Percentiles rank a stretch among this genome's conserved stretches.
These are phyloP conservation scores for Drosophila sp. DNA, from an alignment of 1,140 invertebrate genomes.

Conservation along the genomic window DNA sequence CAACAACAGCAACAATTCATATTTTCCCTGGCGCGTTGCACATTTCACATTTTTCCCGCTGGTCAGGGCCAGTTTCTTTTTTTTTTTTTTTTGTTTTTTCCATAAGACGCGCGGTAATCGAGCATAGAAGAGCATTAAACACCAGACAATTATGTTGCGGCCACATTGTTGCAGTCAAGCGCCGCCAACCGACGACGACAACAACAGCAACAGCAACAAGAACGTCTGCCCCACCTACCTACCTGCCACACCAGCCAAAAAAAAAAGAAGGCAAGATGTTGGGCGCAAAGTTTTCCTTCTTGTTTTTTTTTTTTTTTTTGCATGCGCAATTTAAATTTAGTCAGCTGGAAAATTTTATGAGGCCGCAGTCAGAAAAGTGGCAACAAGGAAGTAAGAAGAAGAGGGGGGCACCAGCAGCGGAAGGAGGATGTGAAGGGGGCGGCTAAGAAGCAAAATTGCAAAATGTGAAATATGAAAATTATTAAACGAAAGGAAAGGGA, in stretches of 20 bases:
- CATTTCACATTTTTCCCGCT: slow-evolving; percentile 21
- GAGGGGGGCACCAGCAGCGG: slow-evolving; percentile 7
- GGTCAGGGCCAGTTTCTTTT: background rate
- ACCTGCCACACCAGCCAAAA: slow-evolving; percentile 9
- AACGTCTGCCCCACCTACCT: slow-evolving; percentile 25
- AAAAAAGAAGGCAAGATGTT: slow-evolving; percentile 3
- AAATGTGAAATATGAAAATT: slow-evolving; percentile 1
- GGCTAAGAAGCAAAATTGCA: slow-evolving; percentile 9
- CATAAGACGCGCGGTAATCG: slow-evolving; percentile 45
- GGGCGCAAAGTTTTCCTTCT: slow-evolving; percentile 27
- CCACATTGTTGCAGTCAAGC: slow-evolving; percentile 61
- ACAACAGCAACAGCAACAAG: slow-evolving; percentile 25
- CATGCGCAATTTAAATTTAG: slow-evolving; percentile 70
- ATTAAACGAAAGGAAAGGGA: background rate
- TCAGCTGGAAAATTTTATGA: slow-evolving; percentile 36
- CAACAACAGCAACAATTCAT: slow-evolving; percentile 44
- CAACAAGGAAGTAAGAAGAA: background rate
- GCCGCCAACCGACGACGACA: slow-evolving; percentile 8
- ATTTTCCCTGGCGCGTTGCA: slow-evolving; percentile 50
- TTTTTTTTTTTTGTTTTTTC: background rate
- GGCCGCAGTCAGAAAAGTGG: slow-evolving; percentile 30
- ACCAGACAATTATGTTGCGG: slow-evolving; percentile 59
- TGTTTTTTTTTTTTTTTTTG: slow-evolving; percentile 41
- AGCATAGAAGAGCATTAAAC: slow-evolving; percentile 61
- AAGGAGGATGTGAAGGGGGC: background rate